These are phyloP conservation scores for Dromius quadrimaculatus DNA, from an alignment of 2,888 invertebrate genomes.

Conservation along the genomic window DNA sequence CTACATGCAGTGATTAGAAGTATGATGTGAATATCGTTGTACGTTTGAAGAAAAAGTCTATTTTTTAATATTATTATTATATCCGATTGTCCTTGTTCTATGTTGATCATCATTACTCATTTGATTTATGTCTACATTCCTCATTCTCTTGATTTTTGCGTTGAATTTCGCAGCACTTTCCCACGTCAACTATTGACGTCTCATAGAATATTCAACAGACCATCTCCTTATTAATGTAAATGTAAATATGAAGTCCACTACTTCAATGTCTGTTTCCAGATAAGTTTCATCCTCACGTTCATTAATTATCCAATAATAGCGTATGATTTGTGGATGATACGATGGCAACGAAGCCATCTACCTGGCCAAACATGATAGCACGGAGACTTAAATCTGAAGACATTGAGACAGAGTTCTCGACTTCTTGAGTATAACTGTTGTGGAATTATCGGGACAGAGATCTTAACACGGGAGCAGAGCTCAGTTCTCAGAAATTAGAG, in stretches of 20 bases:
- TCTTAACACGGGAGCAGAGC: slow-evolving; percentile 23
- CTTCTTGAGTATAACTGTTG: slow-evolving; percentile 22
- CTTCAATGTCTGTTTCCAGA: not conserved
- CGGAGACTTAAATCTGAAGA: slow-evolving; percentile 19
- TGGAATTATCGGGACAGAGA: slow-evolving; percentile 4
- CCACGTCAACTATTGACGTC: slow-evolving; percentile 13
- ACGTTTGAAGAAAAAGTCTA: too few relatives aligned
- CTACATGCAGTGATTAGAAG: too few relatives aligned
- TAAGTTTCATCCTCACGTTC: slow-evolving; percentile 1
- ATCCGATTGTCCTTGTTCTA: too few relatives aligned
- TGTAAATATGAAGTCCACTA: slow-evolving; percentile 14
- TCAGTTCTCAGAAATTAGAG: not conserved
- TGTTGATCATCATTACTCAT: too few relatives aligned
- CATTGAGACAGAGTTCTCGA: slow-evolving; percentile 9
- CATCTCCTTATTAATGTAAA: slow-evolving; percentile 13
- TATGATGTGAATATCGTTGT: too few relatives aligned
- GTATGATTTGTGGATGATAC: slow-evolving; percentile 8
- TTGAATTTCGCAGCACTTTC: too few relatives aligned
- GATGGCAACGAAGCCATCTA: not conserved
- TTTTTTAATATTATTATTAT: too few relatives aligned
- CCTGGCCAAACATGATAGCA: slow-evolving; percentile 17
- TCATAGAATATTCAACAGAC: slow-evolving; percentile 32
- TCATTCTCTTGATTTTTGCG: too few relatives aligned
- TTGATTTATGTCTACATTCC: too few relatives aligned
- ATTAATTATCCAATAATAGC: slow-evolving; percentile 33